Percentiles rank a stretch among this genome's conserved stretches.
Conservation (phyloP, 2,113 vertebrate genomes). For the Chaetodon auriga region DNA sequence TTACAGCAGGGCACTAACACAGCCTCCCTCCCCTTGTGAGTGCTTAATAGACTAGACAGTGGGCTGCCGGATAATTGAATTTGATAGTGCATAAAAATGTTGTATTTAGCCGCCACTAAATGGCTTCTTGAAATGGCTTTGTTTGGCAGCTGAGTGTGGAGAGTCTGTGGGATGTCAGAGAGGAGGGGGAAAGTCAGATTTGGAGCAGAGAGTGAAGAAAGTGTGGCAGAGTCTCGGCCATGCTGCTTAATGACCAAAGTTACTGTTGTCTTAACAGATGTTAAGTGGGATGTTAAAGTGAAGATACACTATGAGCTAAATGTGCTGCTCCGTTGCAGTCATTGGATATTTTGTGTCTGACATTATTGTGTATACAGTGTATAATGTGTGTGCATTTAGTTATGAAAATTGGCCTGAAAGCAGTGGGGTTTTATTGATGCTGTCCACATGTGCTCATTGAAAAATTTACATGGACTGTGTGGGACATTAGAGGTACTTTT, state of each 20-base stretch:
- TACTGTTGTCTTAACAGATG: conserved; percentile 9
- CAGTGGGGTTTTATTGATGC: no score
- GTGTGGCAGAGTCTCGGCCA: neutral
- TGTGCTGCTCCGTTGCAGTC: neutral
- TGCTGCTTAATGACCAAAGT: conserved; percentile 16
- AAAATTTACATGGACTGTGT: neutral
- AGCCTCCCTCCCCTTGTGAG: conserved; percentile 27
- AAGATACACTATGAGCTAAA: neutral
- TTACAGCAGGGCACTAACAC: conserved; percentile 14
- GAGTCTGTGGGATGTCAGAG: neutral
- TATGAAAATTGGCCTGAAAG: neutral
- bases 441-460: no score
- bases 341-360: neutral
- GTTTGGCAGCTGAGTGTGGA: conserved; percentile 23
- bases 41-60: conserved; percentile 53
- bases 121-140: conserved; percentile 12
- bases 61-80: conserved; percentile 57
- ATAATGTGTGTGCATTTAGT: neutral
- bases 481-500: neutral
- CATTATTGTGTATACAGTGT: neutral
- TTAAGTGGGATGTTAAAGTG: neutral
- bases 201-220: neutral
- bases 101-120: conserved; percentile 34
- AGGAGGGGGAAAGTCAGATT: neutral
- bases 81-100: conserved; percentile 35